phyloP scores from a whole-genome alignment of 2,888 invertebrate species.

The Trachelus stipa region DNA sequence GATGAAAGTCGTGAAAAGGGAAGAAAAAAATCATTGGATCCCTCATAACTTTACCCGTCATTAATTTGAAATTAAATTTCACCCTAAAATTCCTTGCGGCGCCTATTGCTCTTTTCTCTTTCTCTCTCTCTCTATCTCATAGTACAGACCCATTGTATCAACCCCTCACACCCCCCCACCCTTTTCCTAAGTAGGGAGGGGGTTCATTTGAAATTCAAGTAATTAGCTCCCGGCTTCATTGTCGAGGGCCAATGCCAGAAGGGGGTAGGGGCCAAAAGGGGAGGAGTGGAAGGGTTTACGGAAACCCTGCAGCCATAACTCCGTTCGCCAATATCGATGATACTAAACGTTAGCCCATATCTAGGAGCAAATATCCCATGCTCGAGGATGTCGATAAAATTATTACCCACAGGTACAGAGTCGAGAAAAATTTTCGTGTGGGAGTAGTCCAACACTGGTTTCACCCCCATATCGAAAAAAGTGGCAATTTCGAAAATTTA shows the following conservation, averaged over 20 bases:
- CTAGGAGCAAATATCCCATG: not conserved
- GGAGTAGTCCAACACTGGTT: not conserved
- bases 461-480: not conserved
- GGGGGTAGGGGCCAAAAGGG: not conserved
- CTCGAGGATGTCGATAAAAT: not conserved
- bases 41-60: too few relatives aligned
- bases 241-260: not conserved
- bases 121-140: not conserved
- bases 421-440: not conserved
- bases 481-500: not conserved
- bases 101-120: too few relatives aligned
- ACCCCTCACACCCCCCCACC: not conserved
- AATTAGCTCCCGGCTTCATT: not conserved
- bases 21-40: too few relatives aligned
- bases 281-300: not conserved
- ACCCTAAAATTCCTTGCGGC: not conserved
- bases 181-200: not conserved
- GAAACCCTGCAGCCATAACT: not conserved
- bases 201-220: not conserved
- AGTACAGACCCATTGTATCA: not conserved
- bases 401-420: not conserved
- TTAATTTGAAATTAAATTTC: too few relatives aligned
- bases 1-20: too few relatives aligned
- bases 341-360: not conserved
- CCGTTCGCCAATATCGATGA: not conserved